A percentile compares a stretch with the other conserved stretches of the same genome.
Conservation (phyloP, 2,888 invertebrate species). For the Cheilosia vernalis region DNA sequence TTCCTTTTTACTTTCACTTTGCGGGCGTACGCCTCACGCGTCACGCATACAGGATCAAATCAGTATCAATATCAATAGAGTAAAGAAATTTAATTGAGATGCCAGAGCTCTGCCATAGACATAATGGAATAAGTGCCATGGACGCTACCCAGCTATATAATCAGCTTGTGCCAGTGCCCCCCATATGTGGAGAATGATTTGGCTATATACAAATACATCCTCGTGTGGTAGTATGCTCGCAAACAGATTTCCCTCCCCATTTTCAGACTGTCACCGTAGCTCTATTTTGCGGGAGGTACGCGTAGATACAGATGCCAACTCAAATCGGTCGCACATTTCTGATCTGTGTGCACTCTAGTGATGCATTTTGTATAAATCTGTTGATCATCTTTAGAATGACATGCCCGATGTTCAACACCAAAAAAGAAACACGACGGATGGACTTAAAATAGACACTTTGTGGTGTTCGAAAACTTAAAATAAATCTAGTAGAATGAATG, state of each 20-base stretch:
- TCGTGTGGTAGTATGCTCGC: background rate
- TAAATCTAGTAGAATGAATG: conserved; percentile 51
- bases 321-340: conserved; percentile 15
- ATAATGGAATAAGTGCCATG: conserved; percentile 61
- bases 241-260: conserved; percentile 2
- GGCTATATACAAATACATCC: no score
- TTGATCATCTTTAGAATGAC: conserved; percentile 48
- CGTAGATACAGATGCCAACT: background rate
- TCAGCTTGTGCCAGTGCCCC: conserved; percentile 44
- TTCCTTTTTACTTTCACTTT: conserved; percentile 68
- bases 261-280: background rate
- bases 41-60: conserved; percentile 55
- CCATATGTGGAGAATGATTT: conserved; percentile 48
- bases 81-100: conserved; percentile 33
- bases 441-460: conserved; percentile 64
- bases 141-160: conserved; percentile 41
- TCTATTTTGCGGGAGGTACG: conserved; percentile 38
- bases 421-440: conserved; percentile 18
- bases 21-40: conserved; percentile 42
- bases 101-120: conserved; percentile 38
- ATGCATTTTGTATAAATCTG: conserved; percentile 5
- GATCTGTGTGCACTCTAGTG: conserved; percentile 30
- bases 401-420: conserved; percentile 43
- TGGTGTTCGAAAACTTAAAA: conserved; percentile 55
- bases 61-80: conserved; percentile 1